Base-by-base conservation (phyloP, 2,797 vertebrate genomes). In the Leptatherina wallacei region DNA sequence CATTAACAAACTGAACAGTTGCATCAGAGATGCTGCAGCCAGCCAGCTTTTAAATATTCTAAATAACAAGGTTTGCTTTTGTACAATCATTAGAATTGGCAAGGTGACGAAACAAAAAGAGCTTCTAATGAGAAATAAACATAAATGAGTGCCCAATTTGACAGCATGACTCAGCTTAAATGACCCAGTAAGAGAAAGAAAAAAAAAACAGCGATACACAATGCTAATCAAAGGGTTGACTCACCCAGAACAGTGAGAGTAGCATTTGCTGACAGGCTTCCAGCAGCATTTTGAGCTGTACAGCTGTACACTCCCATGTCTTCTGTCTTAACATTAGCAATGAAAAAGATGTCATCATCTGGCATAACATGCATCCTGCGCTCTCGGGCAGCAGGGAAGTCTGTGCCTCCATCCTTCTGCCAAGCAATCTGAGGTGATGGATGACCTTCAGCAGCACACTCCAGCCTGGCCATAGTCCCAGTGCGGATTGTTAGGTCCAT, bases 301-400 rank as follows among this genome's bases (percentile, higher is more conserved):
- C 98, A 99, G 92, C 97, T 99, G 84, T 99, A 99, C 13, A 99
- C 93, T 0, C 98, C 98, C 0, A 97, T 96, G 86, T 99, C 98
- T 70, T 98, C 98, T 0, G 95, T 96, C 91, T 98, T 98, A 47
- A 98, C 97, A 0, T 98, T 95, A 24, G 98, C 97, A 6, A 99
- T 99, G 80, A 99, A 99, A 91, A 99, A 99, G 22, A 99, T 98
- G 1, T 99, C 98, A 9, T 99, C 98, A 64, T 98, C 97, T 0
- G 98, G 98, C 98, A 99, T 99, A 42, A 99, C 98, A 0, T 99
- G 98, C 98, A 99, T 99, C 36, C 98, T 93, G 2, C 98, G 94
- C 91, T 99, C 97, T 22, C 98, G 94, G 0, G 98, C 98, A 0
- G 98, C 98, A 0, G 98, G 98, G 84, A 99, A 99, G 88, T 99